Percentiles rank a stretch among this genome's conserved stretches.
phyloP scores from a whole-genome alignment of 2,797 vertebrate species.

The Sebastes variabilis region DNA sequence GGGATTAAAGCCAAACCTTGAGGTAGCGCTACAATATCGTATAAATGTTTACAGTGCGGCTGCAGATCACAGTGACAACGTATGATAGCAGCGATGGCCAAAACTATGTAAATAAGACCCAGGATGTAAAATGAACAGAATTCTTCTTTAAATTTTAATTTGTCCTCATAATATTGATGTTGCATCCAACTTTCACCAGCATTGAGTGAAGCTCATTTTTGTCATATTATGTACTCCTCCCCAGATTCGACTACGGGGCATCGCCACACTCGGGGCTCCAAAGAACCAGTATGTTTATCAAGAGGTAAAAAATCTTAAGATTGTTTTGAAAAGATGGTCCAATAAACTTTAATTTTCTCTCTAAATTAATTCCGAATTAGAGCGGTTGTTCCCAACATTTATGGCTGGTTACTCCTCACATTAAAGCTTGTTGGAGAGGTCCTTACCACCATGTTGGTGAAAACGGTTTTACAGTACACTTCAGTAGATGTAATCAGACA shows the following conservation, averaged over 20 bases:
- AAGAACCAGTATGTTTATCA: slow-evolving; percentile 80
- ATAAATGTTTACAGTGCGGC: neutral
- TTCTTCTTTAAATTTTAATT: neutral
- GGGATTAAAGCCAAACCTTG: neutral
- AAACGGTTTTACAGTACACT: neutral
- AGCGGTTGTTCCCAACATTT: neutral
- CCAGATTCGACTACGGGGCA: slow-evolving; percentile 75
- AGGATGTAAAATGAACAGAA: neutral
- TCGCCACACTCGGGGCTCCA: slow-evolving; percentile 71
- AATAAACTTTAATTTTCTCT: neutral
- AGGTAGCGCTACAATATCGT: neutral
- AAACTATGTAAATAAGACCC: neutral
- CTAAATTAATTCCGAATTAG: neutral
- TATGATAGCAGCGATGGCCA: neutral
- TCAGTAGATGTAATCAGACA: neutral
- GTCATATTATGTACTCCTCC: neutral
- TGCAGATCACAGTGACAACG: neutral
- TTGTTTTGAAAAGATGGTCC: neutral
- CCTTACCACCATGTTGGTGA: neutral
- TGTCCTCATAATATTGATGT: neutral
- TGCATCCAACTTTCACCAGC: neutral
- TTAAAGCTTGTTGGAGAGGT: neutral
- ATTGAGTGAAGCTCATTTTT: neutral
- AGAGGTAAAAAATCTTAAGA: slow-evolving; percentile 55
- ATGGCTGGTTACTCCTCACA: neutral